These are phyloP conservation scores for Macaca nemestrina DNA, from an alignment of 2,113 vertebrate species.

Conservation along the genomic window DNA sequence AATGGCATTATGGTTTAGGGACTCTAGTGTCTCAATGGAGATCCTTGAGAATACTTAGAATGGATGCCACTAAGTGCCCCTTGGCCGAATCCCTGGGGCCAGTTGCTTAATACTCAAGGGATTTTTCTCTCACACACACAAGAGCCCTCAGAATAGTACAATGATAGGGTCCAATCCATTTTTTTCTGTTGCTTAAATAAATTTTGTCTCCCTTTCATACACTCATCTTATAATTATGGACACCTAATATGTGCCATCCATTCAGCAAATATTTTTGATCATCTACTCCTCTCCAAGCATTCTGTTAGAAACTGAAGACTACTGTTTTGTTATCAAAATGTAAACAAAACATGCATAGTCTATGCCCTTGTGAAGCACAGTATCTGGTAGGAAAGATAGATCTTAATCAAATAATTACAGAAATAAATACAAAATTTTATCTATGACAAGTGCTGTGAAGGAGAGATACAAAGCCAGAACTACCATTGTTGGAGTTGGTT, in stretches of 20 bases:
- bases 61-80: too few species aligned
- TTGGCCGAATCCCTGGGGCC: not conserved
- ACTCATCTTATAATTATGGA: fast-evolving
- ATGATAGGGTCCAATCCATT: fast-evolving
- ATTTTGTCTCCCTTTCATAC: not conserved
- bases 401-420: not conserved
- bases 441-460: not conserved
- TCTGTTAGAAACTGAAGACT: not conserved
- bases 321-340: not conserved
- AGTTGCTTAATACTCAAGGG: not conserved
- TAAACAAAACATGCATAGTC: not conserved
- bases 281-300: not conserved
- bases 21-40: not conserved
- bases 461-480: fast-evolving
- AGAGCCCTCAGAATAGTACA: not conserved
- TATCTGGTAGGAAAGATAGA: not conserved
- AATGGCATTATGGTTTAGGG: not conserved
- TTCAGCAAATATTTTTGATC: not conserved
- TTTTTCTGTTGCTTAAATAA: not conserved
- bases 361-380: not conserved
- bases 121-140: not conserved
- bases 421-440: not conserved
- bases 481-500: fast-evolving
- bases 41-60: not conserved
- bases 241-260: fast-evolving